Percentiles rank a stretch among this genome's conserved stretches.
Evolutionary conservation across 2,113 vertebrate species (phyloP).

Genomic region (Rutilus rutilus): DNA sequence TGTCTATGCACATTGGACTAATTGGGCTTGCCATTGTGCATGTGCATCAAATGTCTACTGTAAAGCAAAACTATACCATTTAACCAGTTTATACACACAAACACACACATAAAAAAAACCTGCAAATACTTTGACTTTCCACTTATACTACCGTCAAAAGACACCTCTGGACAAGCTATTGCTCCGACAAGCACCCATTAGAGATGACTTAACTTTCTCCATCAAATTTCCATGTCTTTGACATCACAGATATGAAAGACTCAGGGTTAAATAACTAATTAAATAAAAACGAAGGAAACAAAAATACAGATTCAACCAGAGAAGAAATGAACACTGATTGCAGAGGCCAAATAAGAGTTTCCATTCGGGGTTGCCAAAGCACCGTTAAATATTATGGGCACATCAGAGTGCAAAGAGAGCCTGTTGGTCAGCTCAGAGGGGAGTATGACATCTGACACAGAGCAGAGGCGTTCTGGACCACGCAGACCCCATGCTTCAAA

Average conservation of each 20-base stretch:
- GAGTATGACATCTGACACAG: conserved; percentile 81
- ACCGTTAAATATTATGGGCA: conserved; percentile 82
- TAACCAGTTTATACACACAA: conserved; percentile 62
- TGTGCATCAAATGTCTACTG: neutral
- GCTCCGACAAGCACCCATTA: neutral
- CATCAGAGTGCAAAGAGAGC: conserved; percentile 71
- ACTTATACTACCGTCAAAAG: conserved; percentile 1
- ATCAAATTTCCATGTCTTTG: conserved; percentile 31
- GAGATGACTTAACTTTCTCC: too few relatives aligned
- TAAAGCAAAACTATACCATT: neutral
- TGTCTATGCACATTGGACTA: neutral
- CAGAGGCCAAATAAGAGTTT: conserved; percentile 77
- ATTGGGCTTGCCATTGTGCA: neutral
- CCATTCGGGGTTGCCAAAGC: conserved; percentile 77
- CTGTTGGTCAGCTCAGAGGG: conserved; percentile 77
- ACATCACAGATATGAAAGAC: conserved; percentile 65
- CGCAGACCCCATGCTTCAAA: conserved; percentile 73
- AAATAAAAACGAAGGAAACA: conserved; percentile 60
- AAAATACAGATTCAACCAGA: conserved; percentile 58
- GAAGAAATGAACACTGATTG: conserved; percentile 68
- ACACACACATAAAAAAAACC: conserved; percentile 58
- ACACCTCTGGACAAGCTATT: conserved; percentile 22
- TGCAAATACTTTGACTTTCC: conserved; percentile 42
- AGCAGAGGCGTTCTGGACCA: conserved; percentile 76
- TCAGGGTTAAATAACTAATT: conserved; percentile 61